Evolutionary conservation across 2,888 invertebrate genomes (phyloP).

Genomic region (Acleris emargana): DNA sequence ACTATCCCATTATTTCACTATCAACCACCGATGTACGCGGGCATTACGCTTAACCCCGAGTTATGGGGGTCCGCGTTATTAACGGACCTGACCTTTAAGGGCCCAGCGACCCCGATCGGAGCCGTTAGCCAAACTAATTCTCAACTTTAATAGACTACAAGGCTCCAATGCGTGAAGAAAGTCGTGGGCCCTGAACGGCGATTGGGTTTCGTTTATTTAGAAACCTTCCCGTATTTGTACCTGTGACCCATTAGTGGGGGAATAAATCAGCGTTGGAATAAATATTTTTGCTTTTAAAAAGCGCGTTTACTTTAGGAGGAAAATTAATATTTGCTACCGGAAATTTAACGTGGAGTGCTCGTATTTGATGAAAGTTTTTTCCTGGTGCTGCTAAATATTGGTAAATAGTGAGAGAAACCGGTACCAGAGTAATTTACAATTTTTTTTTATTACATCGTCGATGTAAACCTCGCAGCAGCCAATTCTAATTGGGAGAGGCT

Average conservation of each 20-base stretch:
- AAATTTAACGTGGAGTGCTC: not conserved
- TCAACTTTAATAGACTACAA: too few species aligned
- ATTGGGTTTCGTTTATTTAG: constrained; percentile 5
- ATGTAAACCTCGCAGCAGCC: too few species aligned
- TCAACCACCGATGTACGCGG: constrained; percentile 6
- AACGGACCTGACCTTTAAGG: not conserved
- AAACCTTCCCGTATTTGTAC: constrained; percentile 14
- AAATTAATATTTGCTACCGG: constrained; percentile 3
- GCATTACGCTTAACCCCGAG: constrained; percentile 19
- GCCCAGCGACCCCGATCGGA: not conserved
- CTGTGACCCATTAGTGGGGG: constrained; percentile 12
- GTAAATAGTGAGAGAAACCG: too few species aligned
- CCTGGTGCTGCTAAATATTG: too few species aligned
- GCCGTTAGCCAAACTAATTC: too few species aligned
- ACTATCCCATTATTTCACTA: constrained; percentile 16
- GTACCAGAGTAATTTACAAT: too few species aligned
- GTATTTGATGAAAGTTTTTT: too few species aligned
- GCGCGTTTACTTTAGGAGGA: too few species aligned
- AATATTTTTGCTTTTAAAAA: constrained; percentile 13
- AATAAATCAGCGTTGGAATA: constrained; percentile 5
- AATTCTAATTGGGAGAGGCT: too few species aligned
- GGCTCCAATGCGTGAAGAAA: too few species aligned
- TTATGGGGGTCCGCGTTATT: constrained; percentile 12
- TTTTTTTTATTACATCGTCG: too few species aligned
- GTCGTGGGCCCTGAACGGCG: not conserved